Evolutionary conservation across 2,113 vertebrate species (phyloP), one percentile per base, ranked within the genome.

Genomic region (Campylomormyrus tamandua): DNA sequence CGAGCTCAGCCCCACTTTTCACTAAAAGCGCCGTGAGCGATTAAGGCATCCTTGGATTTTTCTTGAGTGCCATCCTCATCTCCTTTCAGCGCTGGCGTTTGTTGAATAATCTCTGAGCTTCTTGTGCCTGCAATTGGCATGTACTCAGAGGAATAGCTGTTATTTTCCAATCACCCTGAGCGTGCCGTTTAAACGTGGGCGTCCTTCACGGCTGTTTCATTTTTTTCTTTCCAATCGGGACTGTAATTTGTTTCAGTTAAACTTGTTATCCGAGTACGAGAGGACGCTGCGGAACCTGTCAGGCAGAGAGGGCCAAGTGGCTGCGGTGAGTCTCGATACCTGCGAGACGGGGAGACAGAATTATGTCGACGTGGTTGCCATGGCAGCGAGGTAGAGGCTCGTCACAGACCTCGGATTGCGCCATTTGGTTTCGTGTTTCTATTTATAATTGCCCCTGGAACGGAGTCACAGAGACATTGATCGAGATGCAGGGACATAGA

Each of bases 351-450:
- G 93, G 94, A 94, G 94, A 95, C 94, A 93, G 95, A 94, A 95
- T 95, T 94, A 96, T 94, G 95, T 95, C 91, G 94, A 92, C 92
- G 92, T 92, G 90, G 96, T 96, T 96, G 94, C 95, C 94, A 96
- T 96, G 94, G 95, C 93, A 96, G 94, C 95, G 91, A 95, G 94
- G 94, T 95, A 93, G 94, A 93, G 94, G 94, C 93, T 95, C 95
- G 96, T 96, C 93, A 94, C 94, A 96, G 94, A 93, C 94, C 62
- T 94, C 92, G 94, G 93, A 95, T 96, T 95, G 95, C 93, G 93
- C 94, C 95, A 95, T 95, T 96, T 95, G 95, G 95, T 96, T 96
- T 96, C 94, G 95, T 95, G 95, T 94, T 95, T 93, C 95, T 96
- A 95, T 96, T 96, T 96, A 95, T 96, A 96, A 94, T 94, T 93